Base-by-base conservation (phyloP, 2,888 invertebrate genomes). In the Congeria kusceri region DNA sequence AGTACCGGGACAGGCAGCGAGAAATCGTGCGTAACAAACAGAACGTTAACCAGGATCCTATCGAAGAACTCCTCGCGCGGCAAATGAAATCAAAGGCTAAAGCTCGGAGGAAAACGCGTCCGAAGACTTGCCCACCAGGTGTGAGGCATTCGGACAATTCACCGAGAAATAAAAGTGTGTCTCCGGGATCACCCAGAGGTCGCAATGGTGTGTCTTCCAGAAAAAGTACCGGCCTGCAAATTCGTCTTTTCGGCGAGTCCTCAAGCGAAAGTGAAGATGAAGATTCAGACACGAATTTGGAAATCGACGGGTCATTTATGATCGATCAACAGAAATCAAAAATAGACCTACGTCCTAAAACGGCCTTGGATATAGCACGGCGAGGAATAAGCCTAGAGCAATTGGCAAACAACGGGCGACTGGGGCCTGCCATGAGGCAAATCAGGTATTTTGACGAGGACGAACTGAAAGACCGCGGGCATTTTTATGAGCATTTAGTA, bases 311-410 rank as follows among this genome's bases (percentile, higher is more conserved):
- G 20, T 49, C 75, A 13, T 83, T 83, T 28, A 80, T 80, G 80
- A 80, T 83, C 27, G 83, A 83, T 63, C 80, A 83, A 23, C 83
- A 80, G 59, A 80, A 66, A 46, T 80, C 80, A 29, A 83, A 83
- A 49, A 83, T 80, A 23, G 83, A 83, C 25, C 69, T 83, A 9
- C 64, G 83, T 28, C 83, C 83, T 5, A 83, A 83, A 58, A 83
- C 83, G 0, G 80, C 83, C 2, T 66, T 83, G 72, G 77, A 80
- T 46, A 83, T 83, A 23, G 49, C 44, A 18, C 56, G 77, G 20
- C 69, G 73, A 46, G 76, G 76, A n/a, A 32, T 58, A n/a, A 39
- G 75, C 7, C 56, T 80, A 28, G 71, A 68, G 11, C 44, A 46
- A 15, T 83, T 75, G 25, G 70, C 75, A 7, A 58, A 75, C 27